phyloP scores from a whole-genome alignment of 2,113 vertebrate species.

The Pluvianellus socialis region DNA sequence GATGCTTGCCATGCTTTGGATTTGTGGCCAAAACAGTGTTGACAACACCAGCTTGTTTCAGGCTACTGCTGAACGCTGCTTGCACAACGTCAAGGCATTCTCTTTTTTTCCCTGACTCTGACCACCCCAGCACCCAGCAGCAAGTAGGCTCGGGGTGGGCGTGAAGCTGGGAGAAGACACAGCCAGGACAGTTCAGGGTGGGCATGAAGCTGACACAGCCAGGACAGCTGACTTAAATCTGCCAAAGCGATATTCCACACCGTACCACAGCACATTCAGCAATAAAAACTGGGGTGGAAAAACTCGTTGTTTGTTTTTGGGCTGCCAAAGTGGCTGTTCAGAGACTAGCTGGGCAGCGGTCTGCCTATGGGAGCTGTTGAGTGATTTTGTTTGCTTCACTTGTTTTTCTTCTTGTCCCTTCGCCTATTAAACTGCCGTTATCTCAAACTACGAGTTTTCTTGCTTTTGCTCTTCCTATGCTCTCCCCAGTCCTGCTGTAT shows the following conservation, averaged over 20 bases:
- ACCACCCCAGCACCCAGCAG: not conserved
- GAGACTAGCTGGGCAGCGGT: not conserved
- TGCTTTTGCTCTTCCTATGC: not conserved
- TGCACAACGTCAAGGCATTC: not conserved
- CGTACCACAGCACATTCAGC: not conserved
- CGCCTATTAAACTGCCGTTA: not conserved
- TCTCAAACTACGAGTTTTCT: not conserved
- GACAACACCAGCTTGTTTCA: not conserved
- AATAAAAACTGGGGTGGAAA: not conserved
- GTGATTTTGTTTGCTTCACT: not conserved
- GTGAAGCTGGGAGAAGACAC: not conserved
- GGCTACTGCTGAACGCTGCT: not conserved
- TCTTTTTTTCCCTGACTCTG: not conserved
- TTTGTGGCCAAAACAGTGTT: too few species aligned
- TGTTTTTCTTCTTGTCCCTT: not conserved
- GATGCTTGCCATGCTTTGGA: too few species aligned
- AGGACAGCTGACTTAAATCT: not conserved
- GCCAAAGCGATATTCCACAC: not conserved
- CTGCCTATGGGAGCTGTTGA: not conserved
- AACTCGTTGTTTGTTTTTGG: not conserved
- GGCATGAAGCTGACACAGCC: not conserved
- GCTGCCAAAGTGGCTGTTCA: not conserved
- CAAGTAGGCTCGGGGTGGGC: not conserved
- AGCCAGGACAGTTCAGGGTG: not conserved
- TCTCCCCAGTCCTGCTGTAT: not conserved